Evolutionary conservation across 92 coral and sea anemone genomes (phyloP).

Genomic region (Umimayanthus chanpuru): DNA sequence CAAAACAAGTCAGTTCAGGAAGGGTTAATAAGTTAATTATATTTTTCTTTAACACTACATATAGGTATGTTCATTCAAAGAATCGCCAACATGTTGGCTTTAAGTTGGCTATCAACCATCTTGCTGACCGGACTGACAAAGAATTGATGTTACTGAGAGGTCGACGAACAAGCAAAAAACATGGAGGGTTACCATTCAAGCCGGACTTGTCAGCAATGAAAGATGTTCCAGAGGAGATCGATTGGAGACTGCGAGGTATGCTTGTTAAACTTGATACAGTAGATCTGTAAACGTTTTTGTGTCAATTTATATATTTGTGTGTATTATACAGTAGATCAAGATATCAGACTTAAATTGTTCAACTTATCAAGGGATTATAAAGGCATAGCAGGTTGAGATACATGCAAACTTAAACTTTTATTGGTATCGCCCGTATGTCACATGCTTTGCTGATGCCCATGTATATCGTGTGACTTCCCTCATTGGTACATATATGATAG

Average conservation of each 20-base stretch:
- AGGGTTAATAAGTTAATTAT: too few species aligned
- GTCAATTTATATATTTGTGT: background rate
- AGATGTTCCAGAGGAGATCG: slow-evolving; percentile 76
- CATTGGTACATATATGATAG: too few species aligned
- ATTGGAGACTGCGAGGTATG: slow-evolving; percentile 84
- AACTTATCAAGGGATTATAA: too few species aligned
- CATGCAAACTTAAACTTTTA: too few species aligned
- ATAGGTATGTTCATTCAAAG: slow-evolving; percentile 88
- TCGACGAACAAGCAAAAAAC: slow-evolving; percentile 71
- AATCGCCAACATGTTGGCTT: slow-evolving; percentile 91
- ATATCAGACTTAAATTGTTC: too few species aligned
- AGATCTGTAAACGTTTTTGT: background rate
- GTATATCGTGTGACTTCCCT: too few species aligned
- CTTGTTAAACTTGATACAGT: background rate
- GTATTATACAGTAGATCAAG: background rate
- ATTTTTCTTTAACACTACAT: too few species aligned
- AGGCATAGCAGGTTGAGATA: too few species aligned
- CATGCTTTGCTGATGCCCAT: too few species aligned
- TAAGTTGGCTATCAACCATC: slow-evolving; percentile 82
- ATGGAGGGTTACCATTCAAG: slow-evolving; percentile 87
- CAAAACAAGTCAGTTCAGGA: too few species aligned
- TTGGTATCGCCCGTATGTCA: too few species aligned
- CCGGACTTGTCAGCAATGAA: slow-evolving; percentile 76
- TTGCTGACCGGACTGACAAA: slow-evolving; percentile 78
- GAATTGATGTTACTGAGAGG: slow-evolving; percentile 85